Evolutionary conservation across 2,113 vertebrate species (phyloP).

Genomic region (Odobenus rosmarus): DNA sequence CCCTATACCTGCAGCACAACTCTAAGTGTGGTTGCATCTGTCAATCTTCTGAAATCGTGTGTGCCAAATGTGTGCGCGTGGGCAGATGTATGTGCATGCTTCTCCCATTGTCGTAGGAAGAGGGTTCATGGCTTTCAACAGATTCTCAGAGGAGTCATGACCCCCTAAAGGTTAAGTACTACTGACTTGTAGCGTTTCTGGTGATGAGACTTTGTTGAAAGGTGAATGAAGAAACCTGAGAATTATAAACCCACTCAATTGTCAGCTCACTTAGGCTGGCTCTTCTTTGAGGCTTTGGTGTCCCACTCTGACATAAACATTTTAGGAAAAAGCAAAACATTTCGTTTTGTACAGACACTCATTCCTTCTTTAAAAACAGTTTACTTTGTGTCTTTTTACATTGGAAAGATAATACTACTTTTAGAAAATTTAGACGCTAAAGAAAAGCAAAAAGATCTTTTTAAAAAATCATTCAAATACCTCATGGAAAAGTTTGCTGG

Average conservation of each 20-base stretch:
- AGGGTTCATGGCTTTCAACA: neutral
- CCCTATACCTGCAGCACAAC: neutral
- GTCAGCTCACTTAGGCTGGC: neutral
- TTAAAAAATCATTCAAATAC: neutral
- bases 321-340: conserved; percentile 17
- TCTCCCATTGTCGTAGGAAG: neutral
- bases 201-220: neutral
- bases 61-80: neutral
- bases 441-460: neutral
- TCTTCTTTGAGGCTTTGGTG: neutral
- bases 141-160: conserved; percentile 10
- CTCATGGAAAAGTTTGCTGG: neutral
- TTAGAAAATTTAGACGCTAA: conserved; percentile 23
- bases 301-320: neutral
- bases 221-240: neutral
- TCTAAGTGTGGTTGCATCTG: neutral
- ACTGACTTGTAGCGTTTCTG: neutral
- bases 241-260: neutral
- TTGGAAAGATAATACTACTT: neutral
- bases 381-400: neutral
- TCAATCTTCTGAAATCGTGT: neutral
- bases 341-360: neutral
- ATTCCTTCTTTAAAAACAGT: neutral
- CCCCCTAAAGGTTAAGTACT: neutral
- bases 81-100: neutral